Conservation (phyloP, 2,888 invertebrate species). For the Cotesia congregata region DNA sequence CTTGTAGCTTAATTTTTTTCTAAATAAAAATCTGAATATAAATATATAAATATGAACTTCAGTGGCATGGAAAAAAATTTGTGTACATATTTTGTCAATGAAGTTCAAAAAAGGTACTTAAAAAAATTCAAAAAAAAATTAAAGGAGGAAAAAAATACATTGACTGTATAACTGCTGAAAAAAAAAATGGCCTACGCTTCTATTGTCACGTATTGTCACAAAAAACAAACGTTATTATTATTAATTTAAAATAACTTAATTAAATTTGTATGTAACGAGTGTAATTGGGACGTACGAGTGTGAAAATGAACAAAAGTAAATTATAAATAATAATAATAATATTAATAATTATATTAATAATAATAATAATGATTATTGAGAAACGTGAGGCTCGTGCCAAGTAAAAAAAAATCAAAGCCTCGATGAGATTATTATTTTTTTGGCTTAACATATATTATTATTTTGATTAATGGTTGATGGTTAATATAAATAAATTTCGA, state of each 20-base stretch:
- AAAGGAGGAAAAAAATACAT: constrained; percentile 11
- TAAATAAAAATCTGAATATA: not conserved
- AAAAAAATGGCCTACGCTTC: constrained; percentile 24
- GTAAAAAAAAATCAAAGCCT: constrained; percentile 8
- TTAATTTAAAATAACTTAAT: not conserved
- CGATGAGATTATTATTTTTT: constrained; percentile 10
- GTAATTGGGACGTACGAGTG: not conserved
- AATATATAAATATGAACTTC: not conserved
- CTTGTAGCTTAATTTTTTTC: not conserved
- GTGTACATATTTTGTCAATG: not conserved
- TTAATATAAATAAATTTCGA: constrained; percentile 1
- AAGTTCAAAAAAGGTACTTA: not conserved
- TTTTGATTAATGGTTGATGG: not conserved
- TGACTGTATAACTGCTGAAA: constrained; percentile 17
- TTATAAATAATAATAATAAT: not conserved
- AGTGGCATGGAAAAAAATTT: not conserved
- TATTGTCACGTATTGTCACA: not conserved
- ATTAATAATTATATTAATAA: not conserved
- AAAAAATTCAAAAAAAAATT: not conserved
- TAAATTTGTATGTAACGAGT: constrained; percentile 2
- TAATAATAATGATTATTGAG: not conserved
- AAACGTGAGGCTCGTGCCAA: constrained; percentile 12
- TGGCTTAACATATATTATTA: not conserved
- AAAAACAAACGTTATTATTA: not conserved
- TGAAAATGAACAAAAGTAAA: not conserved